These are phyloP conservation scores for Scolopax mira DNA, from an alignment of 2,113 vertebrate genomes.

Conservation along the genomic window DNA sequence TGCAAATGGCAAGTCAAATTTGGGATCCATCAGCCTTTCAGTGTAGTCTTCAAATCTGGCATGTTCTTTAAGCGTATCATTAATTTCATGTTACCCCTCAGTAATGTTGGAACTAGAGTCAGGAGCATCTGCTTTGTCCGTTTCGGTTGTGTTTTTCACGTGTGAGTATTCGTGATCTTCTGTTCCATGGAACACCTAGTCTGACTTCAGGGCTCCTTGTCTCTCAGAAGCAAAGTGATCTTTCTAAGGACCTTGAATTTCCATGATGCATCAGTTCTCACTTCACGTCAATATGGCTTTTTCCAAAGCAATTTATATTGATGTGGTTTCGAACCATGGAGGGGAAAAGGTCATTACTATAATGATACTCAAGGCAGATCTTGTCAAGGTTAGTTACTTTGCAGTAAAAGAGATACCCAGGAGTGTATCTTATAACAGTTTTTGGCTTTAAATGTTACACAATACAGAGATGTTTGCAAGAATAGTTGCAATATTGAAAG, in stretches of 20 bases:
- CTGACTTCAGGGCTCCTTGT: not conserved
- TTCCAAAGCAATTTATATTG: not conserved
- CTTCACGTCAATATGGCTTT: not conserved
- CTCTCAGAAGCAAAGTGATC: not conserved
- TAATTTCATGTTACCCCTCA: not conserved
- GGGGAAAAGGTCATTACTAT: not conserved
- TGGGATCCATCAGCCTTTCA: not conserved
- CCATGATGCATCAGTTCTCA: not conserved
- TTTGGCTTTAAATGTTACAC: not conserved
- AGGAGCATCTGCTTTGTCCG: not conserved
- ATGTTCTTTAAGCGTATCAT: not conserved
- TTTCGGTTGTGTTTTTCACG: not conserved
- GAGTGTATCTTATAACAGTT: not conserved
- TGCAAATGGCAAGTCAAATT: conserved; percentile 31
- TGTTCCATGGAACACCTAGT: not conserved
- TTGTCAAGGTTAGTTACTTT: not conserved
- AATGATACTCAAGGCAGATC: not conserved
- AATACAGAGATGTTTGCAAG: not conserved
- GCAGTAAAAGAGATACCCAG: not conserved
- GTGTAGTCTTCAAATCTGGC: not conserved
- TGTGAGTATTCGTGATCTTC: not conserved
- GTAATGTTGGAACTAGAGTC: not conserved
- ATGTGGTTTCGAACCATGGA: not conserved
- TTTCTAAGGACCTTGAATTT: not conserved
- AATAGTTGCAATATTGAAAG: not conserved